These are phyloP conservation scores for Enteromius afrohamiltoni DNA, from an alignment of 2,797 vertebrate genomes.

Conservation along the genomic window DNA sequence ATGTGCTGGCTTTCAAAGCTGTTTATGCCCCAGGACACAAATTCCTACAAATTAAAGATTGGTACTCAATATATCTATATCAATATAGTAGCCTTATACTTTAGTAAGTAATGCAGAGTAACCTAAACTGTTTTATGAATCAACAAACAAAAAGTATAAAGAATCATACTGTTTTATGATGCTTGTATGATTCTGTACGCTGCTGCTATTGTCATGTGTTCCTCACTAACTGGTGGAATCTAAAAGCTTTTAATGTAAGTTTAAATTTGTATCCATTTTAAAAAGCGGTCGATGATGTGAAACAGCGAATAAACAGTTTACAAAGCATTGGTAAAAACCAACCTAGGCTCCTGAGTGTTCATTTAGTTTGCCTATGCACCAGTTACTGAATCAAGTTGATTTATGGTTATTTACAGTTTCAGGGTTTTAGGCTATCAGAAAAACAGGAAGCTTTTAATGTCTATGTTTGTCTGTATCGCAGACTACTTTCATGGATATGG, in stretches of 20 bases:
- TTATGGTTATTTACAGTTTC: not conserved
- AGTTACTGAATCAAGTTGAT: not conserved
- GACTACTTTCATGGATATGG: not conserved
- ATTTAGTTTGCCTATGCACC: not conserved
- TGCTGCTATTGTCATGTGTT: constrained; percentile 12
- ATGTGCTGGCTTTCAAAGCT: not conserved
- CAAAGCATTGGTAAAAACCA: constrained; percentile 12
- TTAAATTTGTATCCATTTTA: constrained; percentile 9
- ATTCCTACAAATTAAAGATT: not conserved
- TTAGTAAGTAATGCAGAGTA: too few relatives aligned
- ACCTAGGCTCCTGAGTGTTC: not conserved
- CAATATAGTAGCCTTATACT: not conserved
- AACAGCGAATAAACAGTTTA: constrained; percentile 1
- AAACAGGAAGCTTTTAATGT: constrained; percentile 26
- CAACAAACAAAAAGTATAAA: not conserved
- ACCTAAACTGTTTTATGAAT: not conserved
- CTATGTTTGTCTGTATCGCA: not conserved
- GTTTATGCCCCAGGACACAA: not conserved
- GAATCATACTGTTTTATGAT: not conserved
- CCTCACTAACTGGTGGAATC: not conserved
- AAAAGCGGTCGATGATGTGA: not conserved
- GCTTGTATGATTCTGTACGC: not conserved
- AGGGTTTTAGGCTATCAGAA: constrained; percentile 1
- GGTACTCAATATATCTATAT: not conserved
- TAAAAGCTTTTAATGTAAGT: constrained; percentile 8